A percentile compares a stretch with the other conserved stretches of the same genome.
phyloP scores from a whole-genome alignment of 2,113 vertebrate species.

The Sapajus apella region DNA sequence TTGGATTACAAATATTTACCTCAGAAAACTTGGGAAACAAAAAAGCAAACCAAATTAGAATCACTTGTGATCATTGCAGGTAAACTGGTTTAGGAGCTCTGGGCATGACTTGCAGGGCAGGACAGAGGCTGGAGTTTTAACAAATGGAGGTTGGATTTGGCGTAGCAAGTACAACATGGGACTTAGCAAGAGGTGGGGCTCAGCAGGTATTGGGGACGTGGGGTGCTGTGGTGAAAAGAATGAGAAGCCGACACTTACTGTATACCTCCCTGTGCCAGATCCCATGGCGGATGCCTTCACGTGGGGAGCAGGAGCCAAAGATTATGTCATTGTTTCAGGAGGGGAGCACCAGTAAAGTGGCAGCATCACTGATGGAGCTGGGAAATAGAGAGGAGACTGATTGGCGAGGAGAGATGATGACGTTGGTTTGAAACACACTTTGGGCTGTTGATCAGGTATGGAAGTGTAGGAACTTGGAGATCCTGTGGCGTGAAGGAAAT shows the following conservation, averaged over 20 bases:
- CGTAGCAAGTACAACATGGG: neutral
- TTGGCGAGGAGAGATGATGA: neutral
- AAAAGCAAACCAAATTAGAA: neutral
- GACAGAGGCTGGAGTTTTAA: neutral
- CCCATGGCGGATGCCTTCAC: too few relatives aligned
- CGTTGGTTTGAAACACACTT: neutral
- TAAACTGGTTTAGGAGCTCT: neutral
- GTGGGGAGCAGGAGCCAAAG: rapidly evolving
- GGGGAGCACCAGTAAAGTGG: neutral
- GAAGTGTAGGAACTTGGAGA: neutral
- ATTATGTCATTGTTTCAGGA: rapidly evolving
- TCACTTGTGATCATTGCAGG: neutral
- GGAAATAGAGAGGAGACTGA: neutral
- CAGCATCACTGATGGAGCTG: neutral
- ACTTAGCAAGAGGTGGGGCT: neutral
- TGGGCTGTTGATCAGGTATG: neutral
- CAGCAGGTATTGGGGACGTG: rapidly evolving
- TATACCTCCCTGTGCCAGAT: neutral
- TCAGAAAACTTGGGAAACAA: neutral
- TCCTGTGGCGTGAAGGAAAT: rapidly evolving
- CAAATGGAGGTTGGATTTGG: neutral
- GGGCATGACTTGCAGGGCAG: neutral
- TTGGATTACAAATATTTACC: neutral
- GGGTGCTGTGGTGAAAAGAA: too few relatives aligned
- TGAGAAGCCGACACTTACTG: rapidly evolving